These are phyloP conservation scores for Melanophora roralis DNA, from an alignment of 2,888 invertebrate genomes.

Conservation along the genomic window DNA sequence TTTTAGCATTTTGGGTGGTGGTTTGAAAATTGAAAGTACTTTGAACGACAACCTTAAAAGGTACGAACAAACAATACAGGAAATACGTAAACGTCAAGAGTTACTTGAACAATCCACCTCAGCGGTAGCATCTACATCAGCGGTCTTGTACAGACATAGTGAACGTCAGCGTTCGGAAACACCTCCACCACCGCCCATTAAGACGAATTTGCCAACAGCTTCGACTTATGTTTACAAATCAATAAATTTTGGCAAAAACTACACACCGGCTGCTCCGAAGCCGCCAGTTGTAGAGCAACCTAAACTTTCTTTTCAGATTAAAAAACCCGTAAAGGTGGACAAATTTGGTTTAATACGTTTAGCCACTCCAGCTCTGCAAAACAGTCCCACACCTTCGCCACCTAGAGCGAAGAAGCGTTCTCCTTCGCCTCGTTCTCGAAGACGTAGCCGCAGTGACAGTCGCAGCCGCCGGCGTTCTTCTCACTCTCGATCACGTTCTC, in stretches of 20 bases:
- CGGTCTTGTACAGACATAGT: constrained; percentile 16
- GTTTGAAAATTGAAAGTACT: constrained; percentile 76
- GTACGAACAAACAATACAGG: constrained; percentile 74
- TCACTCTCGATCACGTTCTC: constrained; percentile 67
- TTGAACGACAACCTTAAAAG: constrained; percentile 69
- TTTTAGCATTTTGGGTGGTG: constrained; percentile 48
- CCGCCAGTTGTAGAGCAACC: constrained; percentile 53
- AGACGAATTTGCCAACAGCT: constrained; percentile 22
- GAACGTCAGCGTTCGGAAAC: constrained; percentile 60
- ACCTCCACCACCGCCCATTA: constrained; percentile 68
- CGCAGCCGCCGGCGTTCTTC: constrained; percentile 70
- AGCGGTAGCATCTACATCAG: background rate
- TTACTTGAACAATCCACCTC: constrained; percentile 57
- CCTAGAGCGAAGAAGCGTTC: constrained; percentile 62
- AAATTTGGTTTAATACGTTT: constrained; percentile 86
- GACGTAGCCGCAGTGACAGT: constrained; percentile 54
- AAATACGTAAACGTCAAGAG: constrained; percentile 64
- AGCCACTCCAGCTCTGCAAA: constrained; percentile 78
- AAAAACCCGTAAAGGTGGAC: constrained; percentile 81
- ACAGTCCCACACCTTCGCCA: constrained; percentile 49
- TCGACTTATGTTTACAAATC: constrained; percentile 51
- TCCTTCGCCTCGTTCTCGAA: constrained; percentile 65
- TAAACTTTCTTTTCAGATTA: constrained; percentile 74
- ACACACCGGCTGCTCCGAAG: constrained; percentile 20
- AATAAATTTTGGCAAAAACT: constrained; percentile 43